Evolutionary conservation across 2,888 invertebrate species (phyloP).

Genomic region (Himalopsyche anomala): DNA sequence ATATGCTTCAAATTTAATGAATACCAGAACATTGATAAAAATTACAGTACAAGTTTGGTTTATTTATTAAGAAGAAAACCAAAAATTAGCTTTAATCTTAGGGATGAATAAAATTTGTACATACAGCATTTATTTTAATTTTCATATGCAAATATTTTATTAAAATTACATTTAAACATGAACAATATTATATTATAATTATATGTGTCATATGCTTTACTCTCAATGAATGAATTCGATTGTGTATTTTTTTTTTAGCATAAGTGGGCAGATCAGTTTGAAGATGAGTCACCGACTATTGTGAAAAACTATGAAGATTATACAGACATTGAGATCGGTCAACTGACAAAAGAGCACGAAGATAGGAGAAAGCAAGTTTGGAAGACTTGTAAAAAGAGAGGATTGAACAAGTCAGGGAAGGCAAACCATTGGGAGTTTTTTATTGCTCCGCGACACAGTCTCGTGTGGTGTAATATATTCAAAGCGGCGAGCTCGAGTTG

Average conservation of each 20-base stretch:
- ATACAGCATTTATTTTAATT: too few relatives aligned
- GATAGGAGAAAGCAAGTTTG: conserved; percentile 73
- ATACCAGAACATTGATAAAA: too few relatives aligned
- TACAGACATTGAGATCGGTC: conserved; percentile 71
- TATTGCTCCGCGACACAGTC: conserved; percentile 81
- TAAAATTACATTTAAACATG: too few relatives aligned
- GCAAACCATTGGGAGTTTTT: conserved; percentile 87
- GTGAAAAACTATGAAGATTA: conserved; percentile 68
- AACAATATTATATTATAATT: too few relatives aligned
- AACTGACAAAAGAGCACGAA: conserved; percentile 75
- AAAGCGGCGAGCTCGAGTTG: conserved; percentile 88
- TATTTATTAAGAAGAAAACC: too few relatives aligned
- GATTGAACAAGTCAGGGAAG: conserved; percentile 70
- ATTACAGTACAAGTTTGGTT: too few relatives aligned
- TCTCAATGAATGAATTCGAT: background rate
- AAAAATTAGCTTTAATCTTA: too few relatives aligned
- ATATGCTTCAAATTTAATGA: too few relatives aligned
- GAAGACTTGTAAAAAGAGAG: conserved; percentile 74
- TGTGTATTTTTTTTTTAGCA: conserved; percentile 56
- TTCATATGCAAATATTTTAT: too few relatives aligned
- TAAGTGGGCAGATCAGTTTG: conserved; percentile 64
- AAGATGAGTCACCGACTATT: conserved; percentile 55
- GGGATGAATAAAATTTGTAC: too few relatives aligned
- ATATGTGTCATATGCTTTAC: too few relatives aligned
- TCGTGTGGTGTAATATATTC: conserved; percentile 86